A percentile compares a stretch with the other conserved stretches of the same genome.
phyloP scores from a whole-genome alignment of 2,888 invertebrate genomes.

The Agrotis puta region DNA sequence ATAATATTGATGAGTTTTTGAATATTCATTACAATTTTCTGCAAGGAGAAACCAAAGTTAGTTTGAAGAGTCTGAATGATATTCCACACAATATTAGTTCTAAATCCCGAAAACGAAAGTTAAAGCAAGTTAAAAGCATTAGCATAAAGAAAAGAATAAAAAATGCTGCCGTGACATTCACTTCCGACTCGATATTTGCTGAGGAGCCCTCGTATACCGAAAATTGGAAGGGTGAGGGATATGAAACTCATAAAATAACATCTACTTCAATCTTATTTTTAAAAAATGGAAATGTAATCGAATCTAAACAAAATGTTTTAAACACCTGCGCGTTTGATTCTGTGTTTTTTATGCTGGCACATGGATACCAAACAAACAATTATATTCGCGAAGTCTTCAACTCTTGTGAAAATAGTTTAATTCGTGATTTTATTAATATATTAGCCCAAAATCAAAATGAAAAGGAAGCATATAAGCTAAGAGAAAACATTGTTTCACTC shows the following conservation, averaged over 20 bases:
- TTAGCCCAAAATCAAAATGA: conserved; percentile 40
- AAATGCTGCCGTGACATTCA: conserved; percentile 35
- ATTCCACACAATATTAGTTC: conserved; percentile 39
- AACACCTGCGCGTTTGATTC: conserved; percentile 41
- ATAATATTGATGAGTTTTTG: conserved; percentile 40
- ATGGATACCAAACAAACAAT: conserved; percentile 42
- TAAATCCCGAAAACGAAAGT: conserved; percentile 42
- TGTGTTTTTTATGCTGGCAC: conserved; percentile 38
- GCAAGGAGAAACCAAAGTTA: conserved; percentile 39
- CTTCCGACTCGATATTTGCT: conserved; percentile 42
- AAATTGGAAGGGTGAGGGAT: conserved; percentile 42
- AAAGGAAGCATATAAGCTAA: conserved; percentile 37
- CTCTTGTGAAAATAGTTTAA: conserved; percentile 36
- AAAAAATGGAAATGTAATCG: conserved; percentile 37
- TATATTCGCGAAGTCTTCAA: too few relatives aligned
- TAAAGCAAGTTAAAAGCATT: conserved; percentile 37
- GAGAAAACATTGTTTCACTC: conserved; percentile 30
- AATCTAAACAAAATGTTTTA: conserved; percentile 38
- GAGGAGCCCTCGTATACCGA: conserved; percentile 43
- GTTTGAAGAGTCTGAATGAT: conserved; percentile 32
- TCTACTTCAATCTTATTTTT: conserved; percentile 41
- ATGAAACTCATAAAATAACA: conserved; percentile 39
- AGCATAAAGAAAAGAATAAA: conserved; percentile 41
- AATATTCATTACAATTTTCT: conserved; percentile 43
- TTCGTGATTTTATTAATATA: conserved; percentile 39